Evolutionary conservation across 2,113 vertebrate genomes (phyloP).

Genomic region (pig (Sus scrofa)): T2T-Sscrofa CM000819.6:101694001-101694500

Average conservation of each 20-base stretch:
- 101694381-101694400: not conserved
- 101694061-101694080: not conserved
- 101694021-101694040: not conserved
- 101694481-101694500: not conserved
- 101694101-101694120: not conserved
- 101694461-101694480: conserved; percentile 19
- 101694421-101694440: not conserved
- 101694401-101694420: not conserved
- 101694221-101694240: not conserved
- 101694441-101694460: not conserved
- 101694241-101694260: not conserved
- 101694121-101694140: not conserved
- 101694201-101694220: not conserved
- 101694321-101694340: not conserved
- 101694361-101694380: not conserved
- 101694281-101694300: not conserved
- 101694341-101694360: not conserved
- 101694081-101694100: not conserved
- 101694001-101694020: not conserved
- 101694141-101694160: not conserved
- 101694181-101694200: not conserved
- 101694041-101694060: not conserved
- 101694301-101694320: not conserved
- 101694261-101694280: not conserved
- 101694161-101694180: not conserved